Evolutionary conservation across 2,113 vertebrate genomes (phyloP).

Genomic region (Cygnus buccinator): DNA sequence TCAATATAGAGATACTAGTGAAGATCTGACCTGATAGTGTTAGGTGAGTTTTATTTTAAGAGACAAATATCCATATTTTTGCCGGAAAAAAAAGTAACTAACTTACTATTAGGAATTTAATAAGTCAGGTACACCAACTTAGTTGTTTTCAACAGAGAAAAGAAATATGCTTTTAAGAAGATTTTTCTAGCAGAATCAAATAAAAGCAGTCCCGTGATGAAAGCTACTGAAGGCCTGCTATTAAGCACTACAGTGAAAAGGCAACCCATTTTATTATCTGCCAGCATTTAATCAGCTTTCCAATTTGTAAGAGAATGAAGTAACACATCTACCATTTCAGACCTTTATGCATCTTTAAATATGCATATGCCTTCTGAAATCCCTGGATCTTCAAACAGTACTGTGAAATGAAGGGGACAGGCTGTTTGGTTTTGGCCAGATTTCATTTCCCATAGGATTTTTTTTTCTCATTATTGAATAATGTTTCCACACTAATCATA

Average conservation of each 20-base stretch:
- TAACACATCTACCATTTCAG: background rate
- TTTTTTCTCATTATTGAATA: background rate
- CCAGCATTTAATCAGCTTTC: background rate
- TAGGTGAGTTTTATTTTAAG: background rate
- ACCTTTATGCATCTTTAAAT: background rate
- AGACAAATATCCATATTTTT: background rate
- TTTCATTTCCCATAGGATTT: background rate
- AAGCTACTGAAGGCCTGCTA: background rate
- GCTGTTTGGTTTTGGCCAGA: background rate
- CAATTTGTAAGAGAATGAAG: background rate
- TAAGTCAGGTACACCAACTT: background rate
- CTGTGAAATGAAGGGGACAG: background rate
- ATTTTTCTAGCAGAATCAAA: background rate
- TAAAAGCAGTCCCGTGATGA: background rate
- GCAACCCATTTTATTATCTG: background rate
- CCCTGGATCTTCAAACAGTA: background rate
- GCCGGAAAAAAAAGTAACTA: background rate
- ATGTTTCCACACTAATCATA: background rate
- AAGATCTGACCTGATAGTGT: background rate
- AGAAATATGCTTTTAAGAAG: background rate
- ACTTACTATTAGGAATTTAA: background rate
- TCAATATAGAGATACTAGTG: background rate
- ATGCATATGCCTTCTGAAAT: background rate
- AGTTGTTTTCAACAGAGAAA: background rate
- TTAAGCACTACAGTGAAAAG: fast-evolving